Percentiles rank a stretch among this genome's conserved stretches.
Conservation (phyloP, 2,888 invertebrate species). For the Eustalomyia histrio region DNA sequence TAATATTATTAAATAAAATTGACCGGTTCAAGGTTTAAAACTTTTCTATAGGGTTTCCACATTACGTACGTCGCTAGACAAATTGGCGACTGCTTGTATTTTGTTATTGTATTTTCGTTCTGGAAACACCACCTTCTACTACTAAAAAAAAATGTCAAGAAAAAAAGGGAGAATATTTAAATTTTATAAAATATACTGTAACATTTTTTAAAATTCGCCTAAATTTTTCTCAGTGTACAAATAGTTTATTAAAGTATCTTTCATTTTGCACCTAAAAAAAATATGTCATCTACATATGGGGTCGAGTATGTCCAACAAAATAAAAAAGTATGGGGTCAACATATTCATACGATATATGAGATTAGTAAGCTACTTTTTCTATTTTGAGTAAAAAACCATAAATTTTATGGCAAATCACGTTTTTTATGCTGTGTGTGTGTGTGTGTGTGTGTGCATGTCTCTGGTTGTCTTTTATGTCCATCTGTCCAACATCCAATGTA, state of each 20-base stretch:
- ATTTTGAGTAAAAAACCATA: conserved; percentile 58
- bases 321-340: background rate
- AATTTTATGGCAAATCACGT: conserved; percentile 68
- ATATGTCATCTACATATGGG: conserved; percentile 55
- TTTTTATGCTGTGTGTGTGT: conserved; percentile 67
- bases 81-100: too few relatives aligned
- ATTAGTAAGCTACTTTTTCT: conserved; percentile 35
- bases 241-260: background rate
- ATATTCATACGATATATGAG: background rate
- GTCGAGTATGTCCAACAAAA: conserved; percentile 21
- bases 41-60: too few relatives aligned
- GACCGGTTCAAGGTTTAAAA: too few relatives aligned
- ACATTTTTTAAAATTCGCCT: too few relatives aligned
- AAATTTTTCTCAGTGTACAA: background rate
- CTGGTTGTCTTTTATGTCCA: conserved; percentile 62
- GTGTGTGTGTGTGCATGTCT: background rate
- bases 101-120: too few relatives aligned
- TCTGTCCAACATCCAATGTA: conserved; percentile 47
- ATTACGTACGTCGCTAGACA: too few relatives aligned
- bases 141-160: too few relatives aligned
- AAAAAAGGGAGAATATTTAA: too few relatives aligned
- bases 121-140: too few relatives aligned
- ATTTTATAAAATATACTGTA: too few relatives aligned
- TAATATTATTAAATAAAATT: too few relatives aligned
- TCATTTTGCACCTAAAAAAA: background rate